Evolutionary conservation across 1,140 invertebrate species (phyloP).

Genomic region (Lucilia cuprina): DNA sequence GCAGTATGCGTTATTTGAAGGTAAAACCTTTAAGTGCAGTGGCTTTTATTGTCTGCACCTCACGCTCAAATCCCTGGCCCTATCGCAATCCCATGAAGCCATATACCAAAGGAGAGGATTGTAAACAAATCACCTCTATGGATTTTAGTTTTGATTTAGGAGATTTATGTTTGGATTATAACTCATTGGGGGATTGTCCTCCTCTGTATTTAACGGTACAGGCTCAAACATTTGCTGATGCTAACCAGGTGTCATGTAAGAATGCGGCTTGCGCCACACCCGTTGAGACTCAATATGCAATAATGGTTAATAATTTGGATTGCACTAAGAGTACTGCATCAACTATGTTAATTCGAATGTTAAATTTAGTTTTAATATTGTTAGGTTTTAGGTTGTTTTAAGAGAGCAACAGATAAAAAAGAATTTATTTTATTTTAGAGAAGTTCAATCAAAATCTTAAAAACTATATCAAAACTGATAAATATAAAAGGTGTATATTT

Average conservation of each 20-base stretch:
- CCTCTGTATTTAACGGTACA: slow-evolving; percentile 70
- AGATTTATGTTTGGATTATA: slow-evolving; percentile 65
- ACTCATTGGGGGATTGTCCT: slow-evolving; percentile 66
- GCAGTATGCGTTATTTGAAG: slow-evolving; percentile 64
- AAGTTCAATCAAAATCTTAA: too few relatives aligned
- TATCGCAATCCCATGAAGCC: slow-evolving; percentile 42
- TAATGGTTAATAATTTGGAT: slow-evolving; percentile 70
- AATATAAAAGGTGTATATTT: too few relatives aligned
- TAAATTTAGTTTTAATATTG: background rate
- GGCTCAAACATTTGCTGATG: slow-evolving; percentile 53
- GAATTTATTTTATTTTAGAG: too few relatives aligned
- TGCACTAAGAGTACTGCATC: slow-evolving; percentile 64
- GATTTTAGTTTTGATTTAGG: slow-evolving; percentile 61
- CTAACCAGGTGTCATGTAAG: slow-evolving; percentile 52
- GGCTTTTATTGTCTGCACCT: slow-evolving; percentile 67
- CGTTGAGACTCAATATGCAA: slow-evolving; percentile 68
- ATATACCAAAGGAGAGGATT: background rate
- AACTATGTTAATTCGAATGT: background rate
- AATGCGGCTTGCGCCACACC: slow-evolving; percentile 68
- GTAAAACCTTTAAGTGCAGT: slow-evolving; percentile 62
- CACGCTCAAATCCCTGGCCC: slow-evolving; percentile 63
- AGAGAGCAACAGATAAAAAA: background rate
- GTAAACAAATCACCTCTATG: slow-evolving; percentile 51
- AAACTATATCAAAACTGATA: too few relatives aligned
- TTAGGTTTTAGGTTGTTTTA: background rate